Conservation (phyloP, 2,113 vertebrate genomes). For the crab-eating macaque (Macaca fascicularis) region DNA sequence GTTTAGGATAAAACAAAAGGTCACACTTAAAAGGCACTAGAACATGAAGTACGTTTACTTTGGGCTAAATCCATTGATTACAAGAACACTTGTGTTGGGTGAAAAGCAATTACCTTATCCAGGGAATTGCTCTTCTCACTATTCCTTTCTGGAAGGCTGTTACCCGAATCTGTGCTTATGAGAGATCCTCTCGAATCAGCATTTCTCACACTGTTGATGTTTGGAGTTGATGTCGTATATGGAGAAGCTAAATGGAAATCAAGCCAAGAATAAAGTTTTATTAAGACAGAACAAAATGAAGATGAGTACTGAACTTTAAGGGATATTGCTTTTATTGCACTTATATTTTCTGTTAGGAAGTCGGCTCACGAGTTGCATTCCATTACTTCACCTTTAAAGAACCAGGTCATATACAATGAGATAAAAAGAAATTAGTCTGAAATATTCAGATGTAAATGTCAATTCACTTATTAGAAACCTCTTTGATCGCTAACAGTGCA, state of each 20-base stretch:
- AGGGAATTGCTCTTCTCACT: constrained; percentile 93
- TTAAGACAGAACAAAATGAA: neutral
- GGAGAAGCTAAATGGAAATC: constrained; percentile 88
- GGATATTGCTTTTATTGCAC: neutral
- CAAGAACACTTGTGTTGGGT: neutral
- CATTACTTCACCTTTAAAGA: neutral
- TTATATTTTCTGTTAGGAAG: neutral
- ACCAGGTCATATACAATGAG: neutral
- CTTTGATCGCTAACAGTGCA: neutral
- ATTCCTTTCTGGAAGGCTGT: constrained; percentile 92
- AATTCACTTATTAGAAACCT: neutral
- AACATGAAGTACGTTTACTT: neutral
- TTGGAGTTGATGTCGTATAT: constrained; percentile 94
- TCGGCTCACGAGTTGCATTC: neutral
- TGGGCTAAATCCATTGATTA: neutral
- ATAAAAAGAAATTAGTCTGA: neutral
- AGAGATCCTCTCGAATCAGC: constrained; percentile 96
- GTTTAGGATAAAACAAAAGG: neutral
- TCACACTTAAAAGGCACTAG: neutral
- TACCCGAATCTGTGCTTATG: constrained; percentile 96
- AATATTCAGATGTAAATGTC: neutral
- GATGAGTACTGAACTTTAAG: neutral
- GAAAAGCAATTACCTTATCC: constrained; percentile 91
- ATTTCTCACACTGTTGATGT: constrained; percentile 92
- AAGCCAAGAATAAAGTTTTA: constrained; percentile 9